phyloP scores from a whole-genome alignment of 1,140 invertebrate species.

The Vanessa atalanta region DNA sequence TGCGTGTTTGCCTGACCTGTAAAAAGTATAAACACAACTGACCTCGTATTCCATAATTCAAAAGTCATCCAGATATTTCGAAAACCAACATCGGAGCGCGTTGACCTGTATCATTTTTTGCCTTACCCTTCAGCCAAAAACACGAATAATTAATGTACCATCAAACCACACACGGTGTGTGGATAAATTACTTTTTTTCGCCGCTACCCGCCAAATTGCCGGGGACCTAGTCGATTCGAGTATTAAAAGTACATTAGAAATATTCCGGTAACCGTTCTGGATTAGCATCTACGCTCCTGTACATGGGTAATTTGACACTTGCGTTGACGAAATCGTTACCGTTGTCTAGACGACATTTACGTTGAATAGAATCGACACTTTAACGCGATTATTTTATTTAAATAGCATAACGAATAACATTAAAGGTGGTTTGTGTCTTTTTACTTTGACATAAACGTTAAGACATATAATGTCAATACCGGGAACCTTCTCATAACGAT shows the following conservation, averaged over 20 bases:
- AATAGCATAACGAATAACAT: too few relatives aligned
- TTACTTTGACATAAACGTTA: too few relatives aligned
- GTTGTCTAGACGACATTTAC: background rate
- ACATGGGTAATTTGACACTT: slow-evolving; percentile 19
- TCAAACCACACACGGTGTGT: slow-evolving; percentile 61
- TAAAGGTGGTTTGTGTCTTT: too few relatives aligned
- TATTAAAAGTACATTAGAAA: slow-evolving; percentile 73
- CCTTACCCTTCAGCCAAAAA: slow-evolving; percentile 51
- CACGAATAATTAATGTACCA: slow-evolving; percentile 65
- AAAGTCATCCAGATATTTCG: slow-evolving; percentile 10
- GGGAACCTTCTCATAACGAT: too few relatives aligned
- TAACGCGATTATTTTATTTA: too few relatives aligned
- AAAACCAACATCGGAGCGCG: slow-evolving; percentile 27
- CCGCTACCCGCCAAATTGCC: slow-evolving; percentile 59
- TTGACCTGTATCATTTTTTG: slow-evolving; percentile 39
- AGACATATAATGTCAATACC: too few relatives aligned
- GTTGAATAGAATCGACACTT: too few relatives aligned
- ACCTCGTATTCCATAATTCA: slow-evolving; percentile 24
- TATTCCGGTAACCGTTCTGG: slow-evolving; percentile 48
- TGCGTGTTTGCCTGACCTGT: background rate
- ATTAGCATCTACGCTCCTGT: slow-evolving; percentile 58
- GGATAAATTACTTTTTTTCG: slow-evolving; percentile 65
- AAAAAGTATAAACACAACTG: slow-evolving; percentile 18
- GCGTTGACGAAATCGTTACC: slow-evolving; percentile 12
- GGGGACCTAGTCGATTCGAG: slow-evolving; percentile 44